Evolutionary conservation across 2,797 vertebrate species (phyloP).

Genomic region (Vultur gryphus): DNA sequence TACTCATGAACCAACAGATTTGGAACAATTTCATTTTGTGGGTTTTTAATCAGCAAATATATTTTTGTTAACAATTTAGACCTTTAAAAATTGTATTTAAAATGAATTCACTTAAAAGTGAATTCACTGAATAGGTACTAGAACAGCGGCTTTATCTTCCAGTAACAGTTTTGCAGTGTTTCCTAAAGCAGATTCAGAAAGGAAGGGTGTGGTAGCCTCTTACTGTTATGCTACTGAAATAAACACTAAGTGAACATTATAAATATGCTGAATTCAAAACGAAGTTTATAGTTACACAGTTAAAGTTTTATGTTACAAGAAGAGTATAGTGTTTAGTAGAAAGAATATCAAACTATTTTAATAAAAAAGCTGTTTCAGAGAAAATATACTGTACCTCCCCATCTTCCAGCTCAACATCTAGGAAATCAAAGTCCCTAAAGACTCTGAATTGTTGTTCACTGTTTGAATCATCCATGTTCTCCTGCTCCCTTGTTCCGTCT

Average conservation of each 20-base stretch:
- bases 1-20: background rate
- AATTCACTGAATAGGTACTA: background rate
- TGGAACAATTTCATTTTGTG: background rate
- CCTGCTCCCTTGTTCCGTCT: constrained; percentile 87
- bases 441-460: constrained; percentile 98
- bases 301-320: constrained; percentile 4
- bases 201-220: constrained; percentile 70
- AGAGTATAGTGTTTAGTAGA: constrained; percentile 3
- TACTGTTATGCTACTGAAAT: constrained; percentile 10
- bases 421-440: constrained; percentile 97
- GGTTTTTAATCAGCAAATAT: background rate
- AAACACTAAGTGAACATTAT: constrained; percentile 19
- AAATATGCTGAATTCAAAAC: constrained; percentile 35
- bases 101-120: background rate
- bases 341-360: background rate
- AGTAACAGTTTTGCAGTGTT: constrained; percentile 48
- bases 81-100: background rate
- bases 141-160: constrained; percentile 30
- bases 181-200: constrained; percentile 34
- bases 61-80: background rate
- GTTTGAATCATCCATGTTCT: constrained; percentile 94
- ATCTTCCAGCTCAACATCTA: constrained; percentile 97
- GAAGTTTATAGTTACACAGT: constrained; percentile 24
- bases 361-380: constrained; percentile 28
- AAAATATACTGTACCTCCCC: constrained; percentile 85